A percentile compares a stretch with the other conserved stretches of the same genome.
phyloP scores from a whole-genome alignment of 2,888 invertebrate genomes.

The Heliconius ismenius region DNA sequence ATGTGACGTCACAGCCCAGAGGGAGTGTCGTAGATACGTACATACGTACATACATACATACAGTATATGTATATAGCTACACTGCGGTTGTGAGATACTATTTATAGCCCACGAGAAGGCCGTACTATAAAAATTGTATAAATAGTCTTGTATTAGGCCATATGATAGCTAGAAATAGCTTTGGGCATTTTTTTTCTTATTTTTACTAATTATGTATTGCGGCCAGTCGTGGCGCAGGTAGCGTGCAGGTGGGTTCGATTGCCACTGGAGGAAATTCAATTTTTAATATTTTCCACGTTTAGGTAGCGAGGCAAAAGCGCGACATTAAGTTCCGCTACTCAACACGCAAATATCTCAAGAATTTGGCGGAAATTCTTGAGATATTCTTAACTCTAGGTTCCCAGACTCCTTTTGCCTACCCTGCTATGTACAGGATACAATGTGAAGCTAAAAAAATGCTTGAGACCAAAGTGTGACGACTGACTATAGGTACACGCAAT shows the following conservation, averaged over 20 bases:
- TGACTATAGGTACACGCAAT: too few relatives aligned
- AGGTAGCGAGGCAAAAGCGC: too few relatives aligned
- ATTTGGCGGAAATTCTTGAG: background rate
- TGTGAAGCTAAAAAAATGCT: background rate
- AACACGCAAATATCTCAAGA: background rate
- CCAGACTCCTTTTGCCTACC: background rate
- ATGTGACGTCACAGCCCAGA: conserved; percentile 26
- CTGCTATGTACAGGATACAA: background rate
- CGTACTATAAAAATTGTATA: conserved; percentile 26
- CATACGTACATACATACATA: background rate
- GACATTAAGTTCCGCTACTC: background rate
- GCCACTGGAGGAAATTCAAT: too few relatives aligned
- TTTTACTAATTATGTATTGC: background rate
- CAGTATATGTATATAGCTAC: background rate
- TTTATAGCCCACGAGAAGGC: conserved; percentile 15
- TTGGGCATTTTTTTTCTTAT: background rate
- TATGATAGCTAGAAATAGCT: background rate
- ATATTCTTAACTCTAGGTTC: background rate
- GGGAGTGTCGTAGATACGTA: conserved; percentile 28
- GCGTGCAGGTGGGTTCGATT: too few relatives aligned
- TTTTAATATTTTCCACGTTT: too few relatives aligned
- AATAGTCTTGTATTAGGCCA: background rate
- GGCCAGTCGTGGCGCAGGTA: too few relatives aligned
- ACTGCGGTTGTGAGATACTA: conserved; percentile 21
- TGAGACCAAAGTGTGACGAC: too few relatives aligned